Conservation (phyloP, 2,113 vertebrate genomes). For the Felis chaus region DNA sequence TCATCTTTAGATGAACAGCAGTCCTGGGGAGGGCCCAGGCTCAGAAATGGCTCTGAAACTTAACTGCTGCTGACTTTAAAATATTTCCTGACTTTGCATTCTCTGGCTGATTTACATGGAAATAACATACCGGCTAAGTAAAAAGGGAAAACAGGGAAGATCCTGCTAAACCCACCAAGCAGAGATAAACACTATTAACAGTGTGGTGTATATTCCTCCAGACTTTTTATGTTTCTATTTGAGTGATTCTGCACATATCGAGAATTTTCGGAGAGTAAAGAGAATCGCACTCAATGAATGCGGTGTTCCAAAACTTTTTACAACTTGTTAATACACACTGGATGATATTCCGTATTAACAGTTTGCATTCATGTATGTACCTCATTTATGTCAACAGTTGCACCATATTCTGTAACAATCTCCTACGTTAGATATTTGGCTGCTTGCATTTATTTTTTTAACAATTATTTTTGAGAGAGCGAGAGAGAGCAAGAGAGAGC, state of each 20-base stretch:
- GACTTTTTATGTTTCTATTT: not conserved
- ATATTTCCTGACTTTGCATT: slow-evolving; percentile 74
- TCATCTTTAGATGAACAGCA: slow-evolving; percentile 62
- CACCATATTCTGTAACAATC: not conserved
- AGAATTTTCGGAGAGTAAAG: not conserved
- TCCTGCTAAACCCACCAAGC: not conserved
- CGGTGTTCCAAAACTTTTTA: not conserved
- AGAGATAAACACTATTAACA: not conserved
- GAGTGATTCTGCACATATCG: not conserved
- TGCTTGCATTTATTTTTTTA: not conserved
- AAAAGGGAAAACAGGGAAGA: not conserved
- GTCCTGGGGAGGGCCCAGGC: slow-evolving; percentile 66
- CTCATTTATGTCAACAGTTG: not conserved
- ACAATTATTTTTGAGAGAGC: too few relatives aligned
- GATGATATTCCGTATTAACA: not conserved
- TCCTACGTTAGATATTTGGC: not conserved
- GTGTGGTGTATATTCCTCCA: not conserved
- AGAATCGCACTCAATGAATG: not conserved
- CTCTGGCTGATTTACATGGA: slow-evolving; percentile 76
- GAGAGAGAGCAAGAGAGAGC: too few relatives aligned
- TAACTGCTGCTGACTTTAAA: slow-evolving; percentile 79
- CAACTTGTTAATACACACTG: not conserved
- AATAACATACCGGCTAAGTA: slow-evolving; percentile 52
- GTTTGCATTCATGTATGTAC: not conserved
- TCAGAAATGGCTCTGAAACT: slow-evolving; percentile 75